Base-by-base conservation (phyloP, 2,797 vertebrate species). In the Platalea minor region DNA sequence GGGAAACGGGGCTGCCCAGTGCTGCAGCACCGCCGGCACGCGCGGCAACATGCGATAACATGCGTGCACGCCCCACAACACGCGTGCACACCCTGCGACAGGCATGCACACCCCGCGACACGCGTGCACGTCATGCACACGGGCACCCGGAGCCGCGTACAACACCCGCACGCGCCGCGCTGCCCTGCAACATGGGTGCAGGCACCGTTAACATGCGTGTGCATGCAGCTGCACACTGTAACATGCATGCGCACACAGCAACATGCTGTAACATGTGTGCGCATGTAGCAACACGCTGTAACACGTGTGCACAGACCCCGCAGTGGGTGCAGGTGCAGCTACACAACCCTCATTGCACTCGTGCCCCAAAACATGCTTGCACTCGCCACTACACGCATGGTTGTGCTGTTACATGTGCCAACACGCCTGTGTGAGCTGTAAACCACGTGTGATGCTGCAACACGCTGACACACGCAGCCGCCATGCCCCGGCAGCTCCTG, bases 221-320 rank as follows among this genome's bases (percentile, higher is more conserved):
- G 4, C 1, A 1, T 1, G 39, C 46, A 13, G 46, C 33, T 17
- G 3, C 13, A 11, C 39, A 3, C 59, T 2, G 1, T 9, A 8
- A 28, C 29, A 33, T 2, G 6, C 3, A 1, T 11, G 45, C 11
- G 21, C 45, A 23, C 0, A 1, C 45, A 13, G 61, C 35, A 35
- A 24, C 51, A 10, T 1, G 25, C 26, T 3, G 20, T 8, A 10
- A 46, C 28, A 24, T 2, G 12, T 0, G 5, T 54, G n/a, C 2
- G 5, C 16, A 13, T 0, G 20, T 5, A 31, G n/a, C 19, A 3
- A 21, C 77, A 3, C 0, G 3, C 37, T 5, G 0, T 13, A 5
- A 39, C 63, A 48, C 1, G 14, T 8, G 0, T 5, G 56, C n/a
- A 11, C 31, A 16, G 41, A 7, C 9, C 20, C 29, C 0, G 1